Conservation (phyloP, 2,797 vertebrate species). For the Anolis apletophallus region DNA sequence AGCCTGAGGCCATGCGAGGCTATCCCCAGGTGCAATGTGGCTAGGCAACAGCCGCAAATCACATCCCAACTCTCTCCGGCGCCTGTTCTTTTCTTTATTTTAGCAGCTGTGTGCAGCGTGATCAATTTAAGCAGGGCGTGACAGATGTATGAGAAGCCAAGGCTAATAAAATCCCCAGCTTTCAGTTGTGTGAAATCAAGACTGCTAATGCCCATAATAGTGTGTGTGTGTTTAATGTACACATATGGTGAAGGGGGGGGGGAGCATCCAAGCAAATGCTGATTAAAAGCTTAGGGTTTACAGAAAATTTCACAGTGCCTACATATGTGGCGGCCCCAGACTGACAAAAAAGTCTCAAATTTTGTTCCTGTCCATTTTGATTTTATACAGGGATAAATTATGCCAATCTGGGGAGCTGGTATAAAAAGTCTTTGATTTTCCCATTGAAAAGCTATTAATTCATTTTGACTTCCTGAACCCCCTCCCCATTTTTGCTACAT, state of each 20-base stretch:
- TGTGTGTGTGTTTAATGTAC: neutral
- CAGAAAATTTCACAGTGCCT: constrained; percentile 37
- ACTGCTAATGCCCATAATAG: constrained; percentile 24
- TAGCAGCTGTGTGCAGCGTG: constrained; percentile 63
- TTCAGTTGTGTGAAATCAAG: constrained; percentile 36
- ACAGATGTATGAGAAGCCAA: constrained; percentile 50
- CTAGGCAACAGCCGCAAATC: constrained; percentile 59
- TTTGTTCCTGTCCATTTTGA: no score
- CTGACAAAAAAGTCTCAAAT: no score
- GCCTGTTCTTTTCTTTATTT: constrained; percentile 48
- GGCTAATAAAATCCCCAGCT: constrained; percentile 51
- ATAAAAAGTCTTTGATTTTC: no score
- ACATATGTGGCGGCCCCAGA: no score
- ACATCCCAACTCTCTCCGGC: constrained; percentile 27
- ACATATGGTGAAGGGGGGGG: constrained; percentile 42
- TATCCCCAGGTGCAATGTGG: constrained; percentile 46
- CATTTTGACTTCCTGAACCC: no score
- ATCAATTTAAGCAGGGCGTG: constrained; percentile 58
- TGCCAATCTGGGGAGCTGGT: no score
- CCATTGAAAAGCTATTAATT: no score
- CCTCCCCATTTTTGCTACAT: no score
- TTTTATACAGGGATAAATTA: no score
- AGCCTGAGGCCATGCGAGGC: constrained; percentile 66
- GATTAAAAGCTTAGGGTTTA: constrained; percentile 39
- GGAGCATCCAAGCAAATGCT: constrained; percentile 4